phyloP scores from a whole-genome alignment of 2,113 vertebrate species.

The Heterochromis multidens region DNA sequence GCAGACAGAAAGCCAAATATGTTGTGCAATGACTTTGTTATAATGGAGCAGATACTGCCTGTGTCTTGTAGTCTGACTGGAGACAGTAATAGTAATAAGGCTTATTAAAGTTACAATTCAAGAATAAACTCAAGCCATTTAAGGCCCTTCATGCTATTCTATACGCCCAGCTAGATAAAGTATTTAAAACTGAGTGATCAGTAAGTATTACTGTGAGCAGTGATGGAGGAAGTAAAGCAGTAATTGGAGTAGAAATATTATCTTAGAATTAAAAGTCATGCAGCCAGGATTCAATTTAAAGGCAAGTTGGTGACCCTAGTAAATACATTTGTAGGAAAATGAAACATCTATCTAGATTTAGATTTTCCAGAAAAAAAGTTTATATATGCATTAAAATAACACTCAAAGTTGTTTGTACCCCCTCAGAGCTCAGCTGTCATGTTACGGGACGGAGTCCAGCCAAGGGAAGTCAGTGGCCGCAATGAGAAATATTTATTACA shows the following conservation, averaged over 20 bases:
- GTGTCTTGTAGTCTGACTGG: neutral
- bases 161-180: neutral
- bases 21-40: slow-evolving; percentile 4
- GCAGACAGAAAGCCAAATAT: slow-evolving; percentile 7
- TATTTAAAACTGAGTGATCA: neutral
- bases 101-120: neutral
- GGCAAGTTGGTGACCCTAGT: neutral
- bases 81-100: neutral
- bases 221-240: neutral
- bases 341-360: neutral
- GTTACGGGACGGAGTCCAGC: neutral
- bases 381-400: neutral
- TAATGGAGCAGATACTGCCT: neutral
- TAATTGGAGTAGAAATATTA: neutral
- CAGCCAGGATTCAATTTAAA: neutral
- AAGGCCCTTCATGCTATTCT: neutral
- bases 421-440: neutral
- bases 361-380: neutral
- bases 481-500: too few relatives aligned
- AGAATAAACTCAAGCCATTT: neutral
- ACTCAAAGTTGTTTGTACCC: too few relatives aligned
- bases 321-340: neutral
- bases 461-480: too few relatives aligned
- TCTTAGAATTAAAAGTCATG: neutral
- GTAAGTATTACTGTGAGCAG: neutral